These are phyloP conservation scores for Leptodactylus fallax DNA, from an alignment of 2,797 vertebrate species.

Conservation along the genomic window DNA sequence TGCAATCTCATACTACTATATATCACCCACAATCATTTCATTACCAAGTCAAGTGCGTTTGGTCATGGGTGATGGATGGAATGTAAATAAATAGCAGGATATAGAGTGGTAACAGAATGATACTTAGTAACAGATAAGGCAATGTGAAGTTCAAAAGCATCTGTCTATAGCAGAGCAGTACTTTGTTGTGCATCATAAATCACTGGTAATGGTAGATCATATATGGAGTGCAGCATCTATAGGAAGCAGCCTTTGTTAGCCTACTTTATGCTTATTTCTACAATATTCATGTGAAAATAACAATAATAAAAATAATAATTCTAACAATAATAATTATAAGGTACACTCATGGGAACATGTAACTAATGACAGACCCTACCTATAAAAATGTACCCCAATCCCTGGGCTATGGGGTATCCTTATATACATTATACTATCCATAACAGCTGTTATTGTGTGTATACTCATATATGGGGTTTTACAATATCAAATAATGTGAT, in stretches of 20 bases:
- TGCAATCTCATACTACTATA: background rate
- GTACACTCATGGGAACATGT: too few species aligned
- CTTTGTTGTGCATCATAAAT: constrained; percentile 22
- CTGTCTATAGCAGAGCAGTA: background rate
- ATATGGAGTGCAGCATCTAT: background rate
- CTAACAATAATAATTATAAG: too few species aligned
- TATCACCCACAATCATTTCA: constrained; percentile 33
- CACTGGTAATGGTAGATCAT: background rate
- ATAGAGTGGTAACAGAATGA: background rate
- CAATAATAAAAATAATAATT: too few species aligned
- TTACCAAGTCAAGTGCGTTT: constrained; percentile 18
- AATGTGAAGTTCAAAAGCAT: constrained; percentile 11
- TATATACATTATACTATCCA: background rate
- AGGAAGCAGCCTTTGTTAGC: background rate
- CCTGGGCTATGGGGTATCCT: background rate
- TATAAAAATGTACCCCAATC: too few species aligned
- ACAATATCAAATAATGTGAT: background rate
- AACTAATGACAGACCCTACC: background rate
- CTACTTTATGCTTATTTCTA: too few species aligned
- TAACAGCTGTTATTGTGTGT: background rate
- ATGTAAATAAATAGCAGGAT: constrained; percentile 1
- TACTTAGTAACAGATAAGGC: constrained; percentile 5
- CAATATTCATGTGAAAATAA: background rate
- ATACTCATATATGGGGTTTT: background rate
- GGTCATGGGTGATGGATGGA: background rate